Percentiles rank a stretch among this genome's conserved stretches.
These are phyloP conservation scores for Calcarius lapponicus DNA, from an alignment of 2,797 vertebrate species.

Conservation along the genomic window DNA sequence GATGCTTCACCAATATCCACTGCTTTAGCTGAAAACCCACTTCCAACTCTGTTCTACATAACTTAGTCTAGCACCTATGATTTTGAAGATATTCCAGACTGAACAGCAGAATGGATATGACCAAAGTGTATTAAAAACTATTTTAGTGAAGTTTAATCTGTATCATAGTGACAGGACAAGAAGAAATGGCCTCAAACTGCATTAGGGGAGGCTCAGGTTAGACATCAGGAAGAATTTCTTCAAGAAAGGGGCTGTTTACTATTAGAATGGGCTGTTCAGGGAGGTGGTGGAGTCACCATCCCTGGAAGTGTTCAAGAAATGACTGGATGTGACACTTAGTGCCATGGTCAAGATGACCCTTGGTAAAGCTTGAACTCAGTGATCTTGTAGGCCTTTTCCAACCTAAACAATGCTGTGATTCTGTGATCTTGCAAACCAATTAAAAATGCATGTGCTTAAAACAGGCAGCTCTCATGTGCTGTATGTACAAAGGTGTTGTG, in stretches of 20 bases:
- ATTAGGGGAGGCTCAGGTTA: background rate
- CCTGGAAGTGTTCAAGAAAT: background rate
- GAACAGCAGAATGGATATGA: background rate
- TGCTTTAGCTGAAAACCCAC: background rate
- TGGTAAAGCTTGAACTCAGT: background rate
- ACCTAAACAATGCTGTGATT: background rate
- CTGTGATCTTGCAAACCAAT: background rate
- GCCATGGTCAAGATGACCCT: background rate
- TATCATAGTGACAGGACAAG: background rate
- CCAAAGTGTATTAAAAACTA: background rate
- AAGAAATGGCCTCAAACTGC: background rate
- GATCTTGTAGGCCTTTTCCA: background rate
- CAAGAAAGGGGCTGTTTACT: background rate
- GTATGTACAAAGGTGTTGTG: background rate
- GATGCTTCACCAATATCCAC: background rate
- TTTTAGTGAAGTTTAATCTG: background rate
- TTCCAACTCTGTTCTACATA: background rate
- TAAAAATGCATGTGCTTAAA: background rate
- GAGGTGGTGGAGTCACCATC: background rate
- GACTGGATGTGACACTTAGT: background rate
- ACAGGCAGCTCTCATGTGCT: background rate
- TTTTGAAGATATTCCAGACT: background rate
- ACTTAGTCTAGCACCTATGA: background rate
- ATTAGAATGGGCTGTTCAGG: background rate
- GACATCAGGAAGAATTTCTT: background rate